Evolutionary conservation across 2,797 vertebrate genomes (phyloP), one percentile per base, ranked within the genome.

Genomic region (Gymnothorax javanicus): DNA sequence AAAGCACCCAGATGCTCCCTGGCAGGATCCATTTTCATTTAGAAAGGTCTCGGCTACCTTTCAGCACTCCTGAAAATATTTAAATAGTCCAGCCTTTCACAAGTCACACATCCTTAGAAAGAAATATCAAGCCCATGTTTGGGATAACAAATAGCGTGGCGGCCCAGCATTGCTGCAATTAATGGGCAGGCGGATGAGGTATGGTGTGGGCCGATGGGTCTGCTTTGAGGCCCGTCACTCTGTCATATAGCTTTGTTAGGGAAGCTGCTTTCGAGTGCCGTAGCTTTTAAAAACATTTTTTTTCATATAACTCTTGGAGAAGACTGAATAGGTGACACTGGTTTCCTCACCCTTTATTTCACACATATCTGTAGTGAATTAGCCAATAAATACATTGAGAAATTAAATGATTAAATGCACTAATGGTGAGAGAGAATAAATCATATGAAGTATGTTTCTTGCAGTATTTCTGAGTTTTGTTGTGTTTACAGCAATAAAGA

Each of bases 1-100:
- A 94, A 94, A 95, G 89, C 92, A 90, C 79, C 94, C 95, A 96
- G 95, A 95, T 96, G 95, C 93, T 95, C 90, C 88, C 91, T 85
- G 91, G 92, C 91, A 90, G 87, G 94, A 93, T 91, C 92, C 79
- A 84, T 89, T 93, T 92, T 92, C 89, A 91, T 94, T 94, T 93
- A 90, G 91, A 89, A 90, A 91, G 89, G 88, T 89, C 90, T 87
- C 86, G 89, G 87, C 73, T 89, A 91, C 88, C 87, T 84, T 92
- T 93, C 86, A 60, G 88, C 87, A 90, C 85, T 88, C 88, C 69
- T 77, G 69, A 82, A 73, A 88, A 84, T 79, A 84, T 88, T 88
- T 88, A 89, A 43, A 91, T 79, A 90, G 89, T 64, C 67, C 11
- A 82, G 89, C 87, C 89, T 91, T 90, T 90, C 91, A 90, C 83